Base-by-base conservation (phyloP, 2,888 invertebrate species). In the Chesias legatella region DNA sequence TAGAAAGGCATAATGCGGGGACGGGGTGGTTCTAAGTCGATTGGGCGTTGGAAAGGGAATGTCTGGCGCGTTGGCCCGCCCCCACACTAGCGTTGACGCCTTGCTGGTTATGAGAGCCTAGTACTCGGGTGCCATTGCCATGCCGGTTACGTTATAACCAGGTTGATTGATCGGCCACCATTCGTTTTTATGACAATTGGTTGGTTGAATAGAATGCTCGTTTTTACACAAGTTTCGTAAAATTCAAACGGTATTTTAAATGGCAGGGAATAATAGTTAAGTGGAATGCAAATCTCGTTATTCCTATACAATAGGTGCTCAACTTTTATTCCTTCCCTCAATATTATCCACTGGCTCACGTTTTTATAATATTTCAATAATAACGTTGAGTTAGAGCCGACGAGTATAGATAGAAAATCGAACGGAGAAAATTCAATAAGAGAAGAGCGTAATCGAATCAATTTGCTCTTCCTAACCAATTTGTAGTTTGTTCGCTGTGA, bases 11-110 rank as follows among this genome's bases (percentile, higher is more conserved):
- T 51, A 54, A 36, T 60, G 67, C 65, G 63, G 68, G 67, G 72
- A 70, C 73, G 67, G 61, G 67, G 73, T 68, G 71, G 81, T 66
- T 79, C 80, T 74, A 71, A 63, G 67, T 71, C 62, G 72, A 73
- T 72, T 84, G 83, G 86, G 60, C 75, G 75, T 67, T 73, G 48
- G 67, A 67, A 77, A 78, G 81, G 81, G 81, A 84, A 79, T 70
- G 80, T 76, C 78, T 79, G 75, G 79, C 73, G 69, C 60, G 72
- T 64, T 64, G 83, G 73, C 75, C 83, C 85, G 83, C 85, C 86
- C 76, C 79, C 76, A 67, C 64, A 77, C 73, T 76, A 70, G 71
- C 60, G 77, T 73, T 64, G 79, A 80, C 84, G 83, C 83, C 84
- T 85, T 58, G 73, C 67, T 72, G 73, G 36, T 75, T 74, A 79